Evolutionary conservation across 2,797 vertebrate species (phyloP).

Genomic region (Diceros bicornis): DNA sequence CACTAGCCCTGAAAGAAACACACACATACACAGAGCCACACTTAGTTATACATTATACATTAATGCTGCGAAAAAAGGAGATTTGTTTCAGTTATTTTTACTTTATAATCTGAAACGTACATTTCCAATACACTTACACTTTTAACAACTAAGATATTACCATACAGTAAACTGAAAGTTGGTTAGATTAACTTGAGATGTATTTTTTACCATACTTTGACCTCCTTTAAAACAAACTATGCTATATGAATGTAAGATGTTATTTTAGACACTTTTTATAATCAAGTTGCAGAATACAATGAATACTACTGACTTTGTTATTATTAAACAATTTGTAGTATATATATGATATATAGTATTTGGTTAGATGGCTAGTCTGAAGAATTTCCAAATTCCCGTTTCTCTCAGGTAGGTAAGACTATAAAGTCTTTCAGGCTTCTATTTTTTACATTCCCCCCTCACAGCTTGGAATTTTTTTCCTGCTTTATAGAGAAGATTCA

Average conservation of each 20-base stretch:
- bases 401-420: background rate
- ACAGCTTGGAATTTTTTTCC: background rate
- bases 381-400: background rate
- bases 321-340: background rate
- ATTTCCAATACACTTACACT: conserved; percentile 33
- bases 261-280: conserved; percentile 18
- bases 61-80: background rate
- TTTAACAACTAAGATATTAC: background rate
- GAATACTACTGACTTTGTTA: background rate
- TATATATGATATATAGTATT: background rate
- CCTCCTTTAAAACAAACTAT: conserved; percentile 25
- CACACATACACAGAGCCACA: conserved; percentile 50
- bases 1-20: conserved; percentile 92
- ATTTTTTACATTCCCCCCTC: background rate
- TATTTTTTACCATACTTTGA: background rate
- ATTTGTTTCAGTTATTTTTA: conserved; percentile 46
- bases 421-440: background rate
- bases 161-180: background rate
- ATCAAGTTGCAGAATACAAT: background rate
- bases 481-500: background rate
- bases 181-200: background rate
- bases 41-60: background rate
- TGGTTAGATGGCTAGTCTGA: background rate
- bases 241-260: background rate
- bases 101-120: background rate